Evolutionary conservation across 2,888 invertebrate genomes (phyloP).

Genomic region (Patella pellucida): DNA sequence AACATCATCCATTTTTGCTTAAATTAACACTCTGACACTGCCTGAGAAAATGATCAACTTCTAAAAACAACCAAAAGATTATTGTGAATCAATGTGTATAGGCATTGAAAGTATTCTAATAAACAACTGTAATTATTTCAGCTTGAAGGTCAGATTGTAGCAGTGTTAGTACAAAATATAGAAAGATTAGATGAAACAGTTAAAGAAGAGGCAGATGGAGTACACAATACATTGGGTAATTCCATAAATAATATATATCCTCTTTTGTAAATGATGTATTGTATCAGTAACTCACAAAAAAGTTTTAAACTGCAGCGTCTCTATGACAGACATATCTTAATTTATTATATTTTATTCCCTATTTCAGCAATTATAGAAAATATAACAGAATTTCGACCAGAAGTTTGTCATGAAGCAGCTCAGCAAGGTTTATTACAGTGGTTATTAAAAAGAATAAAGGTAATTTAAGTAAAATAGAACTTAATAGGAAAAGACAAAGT

Average conservation of each 20-base stretch:
- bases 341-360: background rate
- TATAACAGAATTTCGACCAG: slow-evolving; percentile 89
- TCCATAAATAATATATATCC: background rate
- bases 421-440: slow-evolving; percentile 92
- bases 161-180: slow-evolving; percentile 91
- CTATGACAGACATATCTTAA: slow-evolving; percentile 1
- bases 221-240: slow-evolving; percentile 90
- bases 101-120: too few relatives aligned
- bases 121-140: slow-evolving; percentile 37
- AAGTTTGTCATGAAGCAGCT: slow-evolving; percentile 86
- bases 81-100: background rate
- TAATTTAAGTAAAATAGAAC: slow-evolving; percentile 64
- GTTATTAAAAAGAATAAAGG: slow-evolving; percentile 88
- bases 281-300: background rate
- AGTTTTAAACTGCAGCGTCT: background rate
- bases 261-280: background rate
- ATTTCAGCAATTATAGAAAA: slow-evolving; percentile 90
- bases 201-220: slow-evolving; percentile 95
- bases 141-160: slow-evolving; percentile 90
- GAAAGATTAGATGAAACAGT: slow-evolving; percentile 92
- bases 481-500: too few relatives aligned
- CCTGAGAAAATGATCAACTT: too few relatives aligned
- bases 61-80: too few relatives aligned
- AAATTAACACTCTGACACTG: too few relatives aligned
- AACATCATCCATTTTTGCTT: too few relatives aligned